Base-by-base conservation (phyloP, 2,888 invertebrate genomes). In the Drosophila setosimentum region DNA sequence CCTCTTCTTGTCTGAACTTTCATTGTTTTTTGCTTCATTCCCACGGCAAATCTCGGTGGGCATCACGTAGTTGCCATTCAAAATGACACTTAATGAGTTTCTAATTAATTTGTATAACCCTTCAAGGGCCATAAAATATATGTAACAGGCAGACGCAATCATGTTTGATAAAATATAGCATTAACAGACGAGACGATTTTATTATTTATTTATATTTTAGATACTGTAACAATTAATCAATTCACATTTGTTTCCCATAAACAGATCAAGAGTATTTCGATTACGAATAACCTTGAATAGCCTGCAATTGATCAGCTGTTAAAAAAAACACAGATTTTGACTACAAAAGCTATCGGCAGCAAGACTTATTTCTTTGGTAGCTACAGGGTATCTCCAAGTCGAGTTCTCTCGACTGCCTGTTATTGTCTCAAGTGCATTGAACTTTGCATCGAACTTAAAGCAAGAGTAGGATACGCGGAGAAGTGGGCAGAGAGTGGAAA, bases 1-100 rank as follows among this genome's bases (percentile, higher is more conserved):
- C 50, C 37, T 40, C 50, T 29, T 7, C 30, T 24, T 13, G n/a
- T 24, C 33, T 63, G 7, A 29, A 10, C 33, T 55, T 30, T 37
- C 21, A 37, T 29, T 32, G 29, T 66, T 65, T 69, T 45, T 83
- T 68, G 61, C 67, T 57, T 58, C 68, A 40, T 80, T 82, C 87
- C 78, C 89, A 84, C 84, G 82, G 73, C 70, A 57, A 64, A 75
- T 60, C 51, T 10, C 49, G 32, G 62, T 24, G 61, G 60, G 35
- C 73, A 73, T 54, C 80, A 83, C 83, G 88, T 82, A 76, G 67
- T 68, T 69, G 37, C 30, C 53, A 49, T 54, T 45, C 60, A 67
- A 78, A 78, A 76, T 70, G 45, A 63, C 51, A 66, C 67, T 86
- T 86, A 87, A 87, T 87, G 89, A 79, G 59, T 78, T 86, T 84